These are phyloP conservation scores for Erythrocercus mccallii DNA, from an alignment of 2,113 vertebrate species.

Conservation along the genomic window DNA sequence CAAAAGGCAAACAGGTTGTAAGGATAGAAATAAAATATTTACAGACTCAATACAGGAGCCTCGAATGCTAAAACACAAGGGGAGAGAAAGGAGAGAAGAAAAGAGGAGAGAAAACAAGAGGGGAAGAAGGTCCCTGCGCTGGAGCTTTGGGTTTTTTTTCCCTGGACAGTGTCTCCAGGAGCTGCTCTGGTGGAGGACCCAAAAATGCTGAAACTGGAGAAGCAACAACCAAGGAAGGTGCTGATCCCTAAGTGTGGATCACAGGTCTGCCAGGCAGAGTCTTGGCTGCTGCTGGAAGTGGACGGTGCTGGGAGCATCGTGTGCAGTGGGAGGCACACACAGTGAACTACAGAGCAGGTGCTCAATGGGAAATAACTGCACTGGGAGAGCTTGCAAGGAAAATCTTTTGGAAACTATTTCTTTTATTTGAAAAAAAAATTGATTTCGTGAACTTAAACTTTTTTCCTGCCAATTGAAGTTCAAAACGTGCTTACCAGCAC, in stretches of 20 bases:
- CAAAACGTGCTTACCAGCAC: not conserved
- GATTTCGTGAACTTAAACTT: not conserved
- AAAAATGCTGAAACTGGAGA: not conserved
- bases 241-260: not conserved
- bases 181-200: not conserved
- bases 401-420: not conserved
- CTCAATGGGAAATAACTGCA: not conserved
- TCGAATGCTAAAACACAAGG: not conserved
- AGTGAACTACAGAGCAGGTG: not conserved
- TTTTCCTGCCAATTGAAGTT: not conserved
- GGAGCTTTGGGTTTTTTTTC: not conserved
- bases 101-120: not conserved
- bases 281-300: not conserved
- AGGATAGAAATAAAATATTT: not conserved
- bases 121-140: not conserved
- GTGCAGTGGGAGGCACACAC: not conserved
- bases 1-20: not conserved
- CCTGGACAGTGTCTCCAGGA: not conserved
- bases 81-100: not conserved
- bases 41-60: not conserved
- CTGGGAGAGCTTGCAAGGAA: not conserved
- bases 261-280: not conserved
- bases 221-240: fast-evolving
- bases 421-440: not conserved
- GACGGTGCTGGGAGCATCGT: not conserved